Evolutionary conservation across 1,140 invertebrate genomes (phyloP).

Genomic region (Lethrus apterus): DNA sequence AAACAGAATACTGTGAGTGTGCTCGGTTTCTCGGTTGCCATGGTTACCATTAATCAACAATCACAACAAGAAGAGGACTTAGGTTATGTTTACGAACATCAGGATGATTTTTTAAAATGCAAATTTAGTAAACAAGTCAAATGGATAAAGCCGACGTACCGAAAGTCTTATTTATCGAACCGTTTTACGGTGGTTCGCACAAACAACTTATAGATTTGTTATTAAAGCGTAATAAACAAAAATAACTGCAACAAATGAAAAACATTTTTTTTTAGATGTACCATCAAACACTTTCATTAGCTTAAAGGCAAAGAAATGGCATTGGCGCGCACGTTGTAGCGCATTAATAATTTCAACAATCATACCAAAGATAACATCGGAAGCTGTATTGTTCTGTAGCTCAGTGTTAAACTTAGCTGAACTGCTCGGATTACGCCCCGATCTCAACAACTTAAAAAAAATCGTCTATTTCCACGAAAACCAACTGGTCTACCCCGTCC

Average conservation of each 20-base stretch:
- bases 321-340: slow-evolving; percentile 65
- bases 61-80: no score
- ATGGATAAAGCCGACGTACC: neutral
- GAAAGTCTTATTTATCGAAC: slow-evolving; percentile 45
- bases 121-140: neutral
- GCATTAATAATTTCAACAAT: slow-evolving; percentile 55
- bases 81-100: no score
- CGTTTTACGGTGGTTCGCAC: slow-evolving; percentile 67
- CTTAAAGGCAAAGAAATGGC: slow-evolving; percentile 69
- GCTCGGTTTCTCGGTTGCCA: no score
- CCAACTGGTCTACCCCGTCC: slow-evolving; percentile 65
- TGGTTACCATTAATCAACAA: no score
- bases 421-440: slow-evolving; percentile 57
- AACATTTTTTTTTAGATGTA: slow-evolving; percentile 24
- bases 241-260: slow-evolving; percentile 21
- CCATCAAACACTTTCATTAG: slow-evolving; percentile 45
- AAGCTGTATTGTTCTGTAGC: slow-evolving; percentile 57
- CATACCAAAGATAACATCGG: slow-evolving; percentile 50
- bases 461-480: slow-evolving; percentile 77
- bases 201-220: slow-evolving; percentile 57
- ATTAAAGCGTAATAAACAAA: slow-evolving; percentile 33
- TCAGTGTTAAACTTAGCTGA: slow-evolving; percentile 68
- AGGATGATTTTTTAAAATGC: neutral
- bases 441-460: slow-evolving; percentile 53
- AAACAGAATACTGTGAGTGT: no score